Conservation (phyloP, 2,888 invertebrate genomes). For the Perithous albicinctus region DNA sequence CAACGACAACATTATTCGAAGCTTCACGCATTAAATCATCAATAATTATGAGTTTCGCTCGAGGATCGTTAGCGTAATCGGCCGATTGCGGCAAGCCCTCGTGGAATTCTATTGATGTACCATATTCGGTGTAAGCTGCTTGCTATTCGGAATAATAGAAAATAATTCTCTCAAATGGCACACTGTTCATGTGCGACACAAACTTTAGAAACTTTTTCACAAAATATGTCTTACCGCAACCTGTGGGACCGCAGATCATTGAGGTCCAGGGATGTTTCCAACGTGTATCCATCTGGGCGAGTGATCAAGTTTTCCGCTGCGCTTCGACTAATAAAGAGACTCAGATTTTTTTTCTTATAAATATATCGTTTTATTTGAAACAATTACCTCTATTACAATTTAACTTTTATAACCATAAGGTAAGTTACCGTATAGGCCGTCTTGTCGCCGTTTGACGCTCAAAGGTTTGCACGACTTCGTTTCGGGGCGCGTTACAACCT, state of each 20-base stretch:
- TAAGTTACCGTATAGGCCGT: not conserved
- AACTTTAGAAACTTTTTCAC: constrained; percentile 23
- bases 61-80: not conserved
- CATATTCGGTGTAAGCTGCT: not conserved
- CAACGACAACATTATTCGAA: too few species aligned
- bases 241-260: constrained; percentile 23
- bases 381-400: not conserved
- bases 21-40: not conserved
- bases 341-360: too few species aligned
- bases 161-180: not conserved
- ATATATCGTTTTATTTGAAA: too few species aligned
- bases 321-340: not conserved
- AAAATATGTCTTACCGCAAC: constrained; percentile 33
- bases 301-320: too few species aligned
- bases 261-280: constrained; percentile 12
- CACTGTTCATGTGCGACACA: not conserved
- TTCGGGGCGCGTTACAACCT: too few species aligned
- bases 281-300: not conserved
- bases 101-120: not conserved
- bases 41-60: not conserved
- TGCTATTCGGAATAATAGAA: not conserved
- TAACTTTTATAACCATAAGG: not conserved
- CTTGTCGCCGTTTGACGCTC: not conserved
- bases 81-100: not conserved
- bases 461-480: not conserved